phyloP scores from a whole-genome alignment of 2,113 vertebrate genomes.

The Neolamprologus variostigma region DNA sequence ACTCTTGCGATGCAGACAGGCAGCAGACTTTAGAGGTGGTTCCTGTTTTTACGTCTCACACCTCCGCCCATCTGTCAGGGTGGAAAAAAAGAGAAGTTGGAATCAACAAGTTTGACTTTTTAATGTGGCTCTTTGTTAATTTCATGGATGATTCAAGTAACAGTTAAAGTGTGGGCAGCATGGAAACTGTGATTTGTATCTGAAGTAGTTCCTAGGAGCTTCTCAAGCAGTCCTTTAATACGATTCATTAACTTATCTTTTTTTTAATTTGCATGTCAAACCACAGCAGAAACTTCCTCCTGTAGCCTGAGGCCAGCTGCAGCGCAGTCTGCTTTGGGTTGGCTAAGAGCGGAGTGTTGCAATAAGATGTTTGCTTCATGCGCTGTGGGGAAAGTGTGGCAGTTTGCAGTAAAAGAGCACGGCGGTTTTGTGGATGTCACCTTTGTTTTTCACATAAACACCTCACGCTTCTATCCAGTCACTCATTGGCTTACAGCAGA shows the following conservation, averaged over 20 bases:
- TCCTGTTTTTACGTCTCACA: neutral
- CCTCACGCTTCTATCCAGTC: neutral
- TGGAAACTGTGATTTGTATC: neutral
- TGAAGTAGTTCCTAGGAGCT: neutral
- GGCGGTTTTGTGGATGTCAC: neutral
- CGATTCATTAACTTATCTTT: neutral
- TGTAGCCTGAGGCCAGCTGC: neutral
- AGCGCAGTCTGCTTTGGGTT: fast-evolving
- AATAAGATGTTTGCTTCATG: neutral
- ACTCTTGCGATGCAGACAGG: neutral
- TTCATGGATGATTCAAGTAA: neutral
- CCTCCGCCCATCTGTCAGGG: neutral
- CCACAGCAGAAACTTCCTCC: neutral
- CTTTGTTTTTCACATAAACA: neutral
- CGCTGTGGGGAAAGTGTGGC: neutral
- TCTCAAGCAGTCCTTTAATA: neutral
- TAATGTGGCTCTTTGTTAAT: neutral
- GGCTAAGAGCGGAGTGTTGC: fast-evolving
- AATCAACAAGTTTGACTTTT: neutral
- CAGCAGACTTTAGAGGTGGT: neutral
- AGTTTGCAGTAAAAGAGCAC: neutral
- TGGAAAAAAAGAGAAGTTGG: neutral
- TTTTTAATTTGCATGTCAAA: neutral
- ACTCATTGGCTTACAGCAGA: neutral
- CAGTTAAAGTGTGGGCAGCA: neutral